Conservation (phyloP, 2,113 vertebrate genomes). For the Coturnix japonica region DNA sequence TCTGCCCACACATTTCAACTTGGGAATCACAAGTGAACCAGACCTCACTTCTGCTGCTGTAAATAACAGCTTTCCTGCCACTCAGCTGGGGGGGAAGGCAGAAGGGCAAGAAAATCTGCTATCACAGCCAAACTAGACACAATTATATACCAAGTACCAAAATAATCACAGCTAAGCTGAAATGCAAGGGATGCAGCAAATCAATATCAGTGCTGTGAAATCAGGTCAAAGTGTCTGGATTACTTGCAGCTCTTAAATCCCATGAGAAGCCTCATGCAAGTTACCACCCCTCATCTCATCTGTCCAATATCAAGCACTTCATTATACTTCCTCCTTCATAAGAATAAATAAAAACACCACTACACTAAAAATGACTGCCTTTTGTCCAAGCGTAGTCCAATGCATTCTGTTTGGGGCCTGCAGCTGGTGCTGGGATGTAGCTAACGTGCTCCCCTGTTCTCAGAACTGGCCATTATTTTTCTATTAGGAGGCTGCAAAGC, state of each 20-base stretch:
- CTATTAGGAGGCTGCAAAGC: background rate
- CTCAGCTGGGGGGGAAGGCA: background rate
- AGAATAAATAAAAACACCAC: too few relatives aligned
- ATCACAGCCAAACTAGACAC: background rate
- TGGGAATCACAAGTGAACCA: background rate
- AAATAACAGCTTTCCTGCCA: background rate
- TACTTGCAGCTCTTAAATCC: background rate
- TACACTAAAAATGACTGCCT: background rate
- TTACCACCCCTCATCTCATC: background rate
- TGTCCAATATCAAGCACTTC: background rate
- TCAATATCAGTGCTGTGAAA: background rate
- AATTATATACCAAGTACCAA: background rate
- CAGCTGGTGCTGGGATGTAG: background rate
- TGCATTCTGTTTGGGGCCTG: background rate
- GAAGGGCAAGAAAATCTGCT: background rate
- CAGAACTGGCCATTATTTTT: background rate
- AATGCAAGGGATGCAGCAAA: background rate
- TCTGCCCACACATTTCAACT: background rate
- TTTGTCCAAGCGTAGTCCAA: background rate
- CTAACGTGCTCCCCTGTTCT: rapidly evolving
- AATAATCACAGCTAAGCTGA: background rate
- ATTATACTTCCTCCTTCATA: background rate
- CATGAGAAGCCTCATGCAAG: background rate
- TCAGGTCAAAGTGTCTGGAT: background rate
- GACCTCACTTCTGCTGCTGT: background rate